Conservation (phyloP, 2,113 vertebrate genomes). For the Ciconia boyciana region DNA sequence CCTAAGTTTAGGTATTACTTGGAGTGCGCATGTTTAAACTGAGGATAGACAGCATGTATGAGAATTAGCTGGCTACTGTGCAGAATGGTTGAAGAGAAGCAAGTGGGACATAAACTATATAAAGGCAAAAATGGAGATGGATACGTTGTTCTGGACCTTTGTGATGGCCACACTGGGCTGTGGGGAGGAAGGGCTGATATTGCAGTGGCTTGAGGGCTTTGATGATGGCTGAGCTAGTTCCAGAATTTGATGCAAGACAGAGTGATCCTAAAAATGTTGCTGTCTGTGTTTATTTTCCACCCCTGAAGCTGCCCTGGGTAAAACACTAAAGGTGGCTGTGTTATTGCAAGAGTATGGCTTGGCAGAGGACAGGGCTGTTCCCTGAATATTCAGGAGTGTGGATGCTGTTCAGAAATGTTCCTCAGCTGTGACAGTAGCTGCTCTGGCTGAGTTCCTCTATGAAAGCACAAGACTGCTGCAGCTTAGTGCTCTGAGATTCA, state of each 20-base stretch:
- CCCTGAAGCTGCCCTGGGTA: neutral
- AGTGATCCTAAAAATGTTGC: neutral
- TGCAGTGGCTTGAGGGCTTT: neutral
- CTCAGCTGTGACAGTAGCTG: neutral
- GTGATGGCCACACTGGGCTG: neutral
- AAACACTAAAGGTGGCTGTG: neutral
- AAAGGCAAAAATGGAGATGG: neutral
- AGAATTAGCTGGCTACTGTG: neutral
- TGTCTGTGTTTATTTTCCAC: neutral
- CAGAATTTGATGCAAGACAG: neutral
- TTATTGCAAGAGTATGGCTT: neutral
- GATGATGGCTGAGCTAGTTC: neutral
- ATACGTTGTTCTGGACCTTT: neutral
- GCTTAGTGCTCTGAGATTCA: neutral
- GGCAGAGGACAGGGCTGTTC: neutral
- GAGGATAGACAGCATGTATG: neutral
- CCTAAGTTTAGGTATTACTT: neutral
- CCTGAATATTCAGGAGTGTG: neutral
- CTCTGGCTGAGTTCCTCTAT: neutral
- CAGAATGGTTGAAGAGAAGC: neutral
- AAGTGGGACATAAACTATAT: neutral
- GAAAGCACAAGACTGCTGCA: neutral
- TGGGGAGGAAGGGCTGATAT: neutral
- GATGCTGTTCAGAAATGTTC: neutral
- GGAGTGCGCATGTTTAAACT: accelerated